Base-by-base conservation (phyloP, 1,140 invertebrate genomes). In the Cotesia glomerata region DNA sequence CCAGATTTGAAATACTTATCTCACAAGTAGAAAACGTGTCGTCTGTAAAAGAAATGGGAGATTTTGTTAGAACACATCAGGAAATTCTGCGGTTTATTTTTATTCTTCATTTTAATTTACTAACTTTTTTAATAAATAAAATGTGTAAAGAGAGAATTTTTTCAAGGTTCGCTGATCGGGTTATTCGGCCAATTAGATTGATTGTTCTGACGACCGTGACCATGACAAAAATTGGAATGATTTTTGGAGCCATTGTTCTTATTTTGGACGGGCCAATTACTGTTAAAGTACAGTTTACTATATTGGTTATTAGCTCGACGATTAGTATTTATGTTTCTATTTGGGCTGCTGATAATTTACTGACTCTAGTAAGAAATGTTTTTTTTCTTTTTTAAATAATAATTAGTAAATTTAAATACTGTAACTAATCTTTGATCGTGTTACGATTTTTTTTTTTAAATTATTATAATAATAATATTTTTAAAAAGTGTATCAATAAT, bases 311-410 rank as follows among this genome's bases (percentile, higher is more conserved):
- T 2, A 72, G 61, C 11, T 74, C 76, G 0, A 58, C 71, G 4
- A 7, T 75, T 3, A 77, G 74, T 58, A 76, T 79, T 32, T 75
- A 79, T 35, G 74, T 79, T 34, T 78, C 75, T 45, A 68, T 72
- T 63, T 77, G 77, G 61, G 69, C 72, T 16, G 67, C 61, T 1
- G 72, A 74, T 35, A 74, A 74, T 58, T 65, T 74, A 34, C 69
- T 74, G n/a, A 18, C 9, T 45, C 61, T 69, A 34, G 72, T 74
- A 54, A 39, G 62, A 49, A 45, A 26, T 26, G 0, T n/a, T n/a
- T n/a, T n/a, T 26, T 26, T 26, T 26, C 3, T 26, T 26, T 26
- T 26, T 26, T 3, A 2, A 26, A 26, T 3, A 26, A 26, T 26
- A 26, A 26, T 26, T 26, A 26, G 26, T 2, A 26, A 26, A 2